Percentiles rank a stretch among this genome's conserved stretches.
These are phyloP conservation scores for Chesias legatella DNA, from an alignment of 2,888 invertebrate genomes.

Conservation along the genomic window DNA sequence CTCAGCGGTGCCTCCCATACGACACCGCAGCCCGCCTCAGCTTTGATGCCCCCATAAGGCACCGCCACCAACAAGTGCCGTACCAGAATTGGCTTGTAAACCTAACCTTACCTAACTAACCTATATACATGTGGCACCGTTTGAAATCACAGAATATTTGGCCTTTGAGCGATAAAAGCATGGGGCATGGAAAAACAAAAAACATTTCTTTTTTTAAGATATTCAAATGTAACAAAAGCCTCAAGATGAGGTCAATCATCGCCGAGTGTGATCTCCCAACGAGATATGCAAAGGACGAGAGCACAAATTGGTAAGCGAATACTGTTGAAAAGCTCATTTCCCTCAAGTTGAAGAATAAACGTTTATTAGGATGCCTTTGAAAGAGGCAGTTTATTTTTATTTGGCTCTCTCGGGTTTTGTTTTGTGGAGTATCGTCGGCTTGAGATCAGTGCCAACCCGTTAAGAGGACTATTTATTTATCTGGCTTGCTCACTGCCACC, in stretches of 20 bases:
- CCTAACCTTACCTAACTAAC: too few relatives aligned
- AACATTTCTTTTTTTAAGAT: not conserved
- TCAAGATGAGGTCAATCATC: constrained; percentile 21
- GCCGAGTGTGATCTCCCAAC: constrained; percentile 26
- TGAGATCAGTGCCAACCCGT: constrained; percentile 6
- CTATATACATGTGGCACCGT: constrained; percentile 13
- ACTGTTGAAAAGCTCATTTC: constrained; percentile 37
- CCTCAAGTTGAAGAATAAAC: constrained; percentile 51
- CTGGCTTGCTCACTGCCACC: not conserved
- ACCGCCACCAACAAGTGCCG: too few relatives aligned
- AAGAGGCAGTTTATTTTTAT: constrained; percentile 59
- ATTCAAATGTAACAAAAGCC: constrained; percentile 10
- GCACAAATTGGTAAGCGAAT: constrained; percentile 44
- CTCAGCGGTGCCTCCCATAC: too few relatives aligned
- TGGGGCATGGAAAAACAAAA: constrained; percentile 15
- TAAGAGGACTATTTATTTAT: not conserved
- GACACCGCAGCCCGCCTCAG: too few relatives aligned
- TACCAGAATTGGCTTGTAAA: too few relatives aligned
- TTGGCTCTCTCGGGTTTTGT: constrained; percentile 49
- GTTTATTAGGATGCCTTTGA: constrained; percentile 60
- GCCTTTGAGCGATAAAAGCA: constrained; percentile 9
- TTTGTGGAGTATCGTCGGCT: constrained; percentile 28
- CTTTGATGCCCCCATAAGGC: too few relatives aligned
- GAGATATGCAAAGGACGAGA: constrained; percentile 36
- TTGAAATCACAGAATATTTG: constrained; percentile 4